Percentiles rank a stretch among this genome's conserved stretches.
These are phyloP conservation scores for Mythimna pallens DNA, from an alignment of 2,888 invertebrate genomes.

Conservation along the genomic window DNA sequence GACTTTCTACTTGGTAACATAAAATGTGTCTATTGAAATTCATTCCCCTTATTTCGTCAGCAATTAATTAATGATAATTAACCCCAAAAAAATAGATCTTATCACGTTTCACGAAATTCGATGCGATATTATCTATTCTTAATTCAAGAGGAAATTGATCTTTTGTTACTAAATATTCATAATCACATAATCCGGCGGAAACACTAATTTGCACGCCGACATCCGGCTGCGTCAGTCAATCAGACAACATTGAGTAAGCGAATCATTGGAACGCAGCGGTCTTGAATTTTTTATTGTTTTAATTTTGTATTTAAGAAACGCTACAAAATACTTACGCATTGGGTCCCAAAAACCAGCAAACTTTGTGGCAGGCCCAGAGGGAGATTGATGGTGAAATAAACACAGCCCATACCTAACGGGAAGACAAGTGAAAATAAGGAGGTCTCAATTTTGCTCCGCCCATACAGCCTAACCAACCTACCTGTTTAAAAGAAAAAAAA, in stretches of 20 bases:
- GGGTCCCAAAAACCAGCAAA: background rate
- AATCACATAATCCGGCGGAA: slow-evolving; percentile 48
- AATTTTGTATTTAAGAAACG: background rate
- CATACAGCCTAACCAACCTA: background rate
- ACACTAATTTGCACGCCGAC: slow-evolving; percentile 43
- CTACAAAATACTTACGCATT: background rate
- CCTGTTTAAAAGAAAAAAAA: background rate
- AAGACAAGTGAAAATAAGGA: background rate
- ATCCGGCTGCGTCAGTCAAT: slow-evolving; percentile 48
- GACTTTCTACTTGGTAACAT: slow-evolving; percentile 33
- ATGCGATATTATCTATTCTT: slow-evolving; percentile 5
- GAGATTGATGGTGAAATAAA: background rate
- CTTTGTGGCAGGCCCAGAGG: background rate
- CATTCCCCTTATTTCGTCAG: background rate
- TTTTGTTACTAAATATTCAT: slow-evolving; percentile 48
- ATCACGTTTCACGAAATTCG: background rate
- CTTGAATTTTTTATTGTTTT: slow-evolving; percentile 29
- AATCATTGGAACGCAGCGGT: slow-evolving; percentile 34
- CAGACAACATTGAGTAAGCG: slow-evolving; percentile 33
- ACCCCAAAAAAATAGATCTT: background rate
- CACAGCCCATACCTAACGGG: background rate
- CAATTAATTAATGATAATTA: background rate
- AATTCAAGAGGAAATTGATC: slow-evolving; percentile 36
- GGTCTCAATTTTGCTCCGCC: background rate
- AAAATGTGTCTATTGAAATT: slow-evolving; percentile 14